A percentile compares a stretch with the other conserved stretches of the same genome.
phyloP scores from a whole-genome alignment of 1,140 invertebrate genomes.

The Lysiphlebus fabarum region DNA sequence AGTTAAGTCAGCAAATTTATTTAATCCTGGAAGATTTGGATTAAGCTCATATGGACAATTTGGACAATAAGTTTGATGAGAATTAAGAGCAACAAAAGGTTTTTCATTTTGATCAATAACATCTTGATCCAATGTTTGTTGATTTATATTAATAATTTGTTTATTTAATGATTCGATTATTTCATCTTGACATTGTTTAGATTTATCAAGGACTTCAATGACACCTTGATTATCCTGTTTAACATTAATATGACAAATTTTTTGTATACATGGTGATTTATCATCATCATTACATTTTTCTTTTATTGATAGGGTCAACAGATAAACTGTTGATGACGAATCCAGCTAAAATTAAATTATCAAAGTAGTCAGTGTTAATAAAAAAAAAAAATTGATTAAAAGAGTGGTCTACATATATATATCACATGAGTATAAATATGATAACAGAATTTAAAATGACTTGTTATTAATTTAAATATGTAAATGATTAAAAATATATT shows the following conservation, averaged over 20 bases:
- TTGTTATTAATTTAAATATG: no score
- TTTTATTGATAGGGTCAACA: constrained; percentile 41
- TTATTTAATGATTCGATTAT: constrained; percentile 39
- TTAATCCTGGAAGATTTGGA: constrained; percentile 42
- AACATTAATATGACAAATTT: constrained; percentile 43
- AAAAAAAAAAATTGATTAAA: no score
- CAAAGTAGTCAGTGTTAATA: no score
- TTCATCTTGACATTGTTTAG: constrained; percentile 41
- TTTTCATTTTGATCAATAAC: constrained; percentile 38
- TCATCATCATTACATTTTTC: constrained; percentile 31
- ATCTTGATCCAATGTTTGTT: constrained; percentile 37
- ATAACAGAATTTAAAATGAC: no score
- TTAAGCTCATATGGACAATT: constrained; percentile 51
- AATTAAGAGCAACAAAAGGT: constrained; percentile 44
- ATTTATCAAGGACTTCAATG: constrained; percentile 34
- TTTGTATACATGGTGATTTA: constrained; percentile 34
- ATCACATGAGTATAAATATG: no score
- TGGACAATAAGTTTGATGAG: constrained; percentile 41
- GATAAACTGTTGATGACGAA: constrained; percentile 37
- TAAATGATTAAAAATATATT: constrained; percentile 10
- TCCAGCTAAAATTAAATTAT: constrained; percentile 36
- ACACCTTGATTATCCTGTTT: constrained; percentile 36
- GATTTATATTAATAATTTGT: constrained; percentile 36
- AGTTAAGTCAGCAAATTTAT: constrained; percentile 37
- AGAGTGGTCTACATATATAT: no score